These are phyloP conservation scores for Drosophila fulvimacula DNA, from an alignment of 2,888 invertebrate species.

Conservation along the genomic window DNA sequence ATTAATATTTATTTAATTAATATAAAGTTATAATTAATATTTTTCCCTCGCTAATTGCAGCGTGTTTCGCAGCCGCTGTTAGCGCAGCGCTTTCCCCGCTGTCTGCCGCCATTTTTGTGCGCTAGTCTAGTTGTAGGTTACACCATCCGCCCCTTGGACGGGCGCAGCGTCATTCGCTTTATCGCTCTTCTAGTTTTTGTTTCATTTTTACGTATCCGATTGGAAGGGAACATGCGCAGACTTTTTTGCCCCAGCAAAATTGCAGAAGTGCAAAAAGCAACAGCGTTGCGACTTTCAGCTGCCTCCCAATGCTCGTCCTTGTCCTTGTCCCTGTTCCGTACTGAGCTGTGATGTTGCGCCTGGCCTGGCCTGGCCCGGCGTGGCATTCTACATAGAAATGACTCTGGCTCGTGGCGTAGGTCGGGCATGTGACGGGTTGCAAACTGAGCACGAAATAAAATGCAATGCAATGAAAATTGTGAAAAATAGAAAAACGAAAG, in stretches of 20 bases:
- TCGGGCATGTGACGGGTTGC: conserved; percentile 23
- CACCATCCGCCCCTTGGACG: background rate
- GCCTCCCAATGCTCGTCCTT: conserved; percentile 8
- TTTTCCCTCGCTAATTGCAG: conserved; percentile 3
- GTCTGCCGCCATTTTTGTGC: conserved; percentile 54
- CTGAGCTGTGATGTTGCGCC: conserved; percentile 7
- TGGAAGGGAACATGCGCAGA: conserved; percentile 80
- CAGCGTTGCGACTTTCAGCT: conserved; percentile 17
- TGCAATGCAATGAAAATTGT: conserved; percentile 78
- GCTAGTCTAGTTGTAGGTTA: conserved; percentile 37
- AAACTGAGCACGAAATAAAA: conserved; percentile 61
- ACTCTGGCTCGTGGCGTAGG: conserved; percentile 39
- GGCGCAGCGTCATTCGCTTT: conserved; percentile 42
- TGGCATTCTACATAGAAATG: conserved; percentile 37
- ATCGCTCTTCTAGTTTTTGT: conserved; percentile 60
- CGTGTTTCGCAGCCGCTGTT: conserved; percentile 19
- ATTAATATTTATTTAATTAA: too few relatives aligned
- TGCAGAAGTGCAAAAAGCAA: conserved; percentile 55
- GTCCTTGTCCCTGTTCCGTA: background rate
- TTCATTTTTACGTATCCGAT: conserved; percentile 57
- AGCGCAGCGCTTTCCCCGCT: background rate
- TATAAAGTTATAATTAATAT: too few relatives aligned
- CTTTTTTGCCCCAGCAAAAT: conserved; percentile 68
- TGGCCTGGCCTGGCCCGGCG: conserved; percentile 17
- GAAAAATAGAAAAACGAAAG: conserved; percentile 82